Evolutionary conservation across 2,113 vertebrate genomes (phyloP).

Genomic region (Ptyas mucosa): DNA sequence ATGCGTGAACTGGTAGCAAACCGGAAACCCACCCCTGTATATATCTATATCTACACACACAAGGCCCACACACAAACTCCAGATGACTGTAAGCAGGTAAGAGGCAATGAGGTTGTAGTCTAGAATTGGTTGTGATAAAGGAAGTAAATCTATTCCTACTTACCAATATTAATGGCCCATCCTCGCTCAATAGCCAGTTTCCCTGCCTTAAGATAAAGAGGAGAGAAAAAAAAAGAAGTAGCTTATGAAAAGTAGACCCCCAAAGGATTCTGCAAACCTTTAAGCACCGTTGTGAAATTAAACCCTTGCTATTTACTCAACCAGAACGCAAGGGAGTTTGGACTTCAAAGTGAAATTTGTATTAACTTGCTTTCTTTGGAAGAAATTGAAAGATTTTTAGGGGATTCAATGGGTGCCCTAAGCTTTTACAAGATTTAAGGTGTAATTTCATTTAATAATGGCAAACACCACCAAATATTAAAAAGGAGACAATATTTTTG

Average conservation of each 20-base stretch:
- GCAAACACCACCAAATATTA: background rate
- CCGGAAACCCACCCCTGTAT: too few species aligned
- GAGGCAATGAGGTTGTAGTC: background rate
- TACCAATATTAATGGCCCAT: constrained; percentile 96
- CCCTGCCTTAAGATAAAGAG: constrained; percentile 76
- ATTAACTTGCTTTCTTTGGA: background rate
- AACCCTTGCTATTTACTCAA: background rate
- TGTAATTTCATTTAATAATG: background rate
- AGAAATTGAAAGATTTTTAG: background rate
- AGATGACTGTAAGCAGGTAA: background rate
- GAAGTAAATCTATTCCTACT: constrained; percentile 56
- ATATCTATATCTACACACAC: too few species aligned
- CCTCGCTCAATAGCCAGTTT: constrained; percentile 93
- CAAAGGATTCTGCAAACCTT: background rate
- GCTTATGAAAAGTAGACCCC: background rate
- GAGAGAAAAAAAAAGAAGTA: background rate
- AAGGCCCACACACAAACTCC: background rate
- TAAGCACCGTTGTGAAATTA: background rate
- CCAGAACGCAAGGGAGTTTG: background rate
- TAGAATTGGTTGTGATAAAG: background rate
- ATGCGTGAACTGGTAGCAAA: too few species aligned
- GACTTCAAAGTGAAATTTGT: background rate
- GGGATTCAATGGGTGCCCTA: background rate
- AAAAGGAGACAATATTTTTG: background rate
- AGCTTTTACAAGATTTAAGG: background rate